phyloP scores from a whole-genome alignment of 2,113 vertebrate species.

The Nyctereutes procyonoides region DNA sequence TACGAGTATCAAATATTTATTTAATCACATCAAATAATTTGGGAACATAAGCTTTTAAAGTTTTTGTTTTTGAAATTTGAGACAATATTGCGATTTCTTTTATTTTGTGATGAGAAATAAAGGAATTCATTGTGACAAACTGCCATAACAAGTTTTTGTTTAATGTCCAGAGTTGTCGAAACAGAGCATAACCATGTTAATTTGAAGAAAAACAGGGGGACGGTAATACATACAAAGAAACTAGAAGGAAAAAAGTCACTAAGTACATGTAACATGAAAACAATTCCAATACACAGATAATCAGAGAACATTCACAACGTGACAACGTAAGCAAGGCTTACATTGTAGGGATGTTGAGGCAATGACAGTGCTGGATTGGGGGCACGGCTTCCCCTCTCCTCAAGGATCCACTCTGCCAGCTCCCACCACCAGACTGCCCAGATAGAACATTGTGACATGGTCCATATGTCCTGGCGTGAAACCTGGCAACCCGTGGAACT shows the following conservation, averaged over 20 bases:
- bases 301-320: background rate
- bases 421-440: background rate
- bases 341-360: fast-evolving
- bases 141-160: slow-evolving; percentile 38
- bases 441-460: background rate
- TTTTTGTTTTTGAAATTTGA: slow-evolving; percentile 17
- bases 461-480: background rate
- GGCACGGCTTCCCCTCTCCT: background rate
- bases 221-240: background rate
- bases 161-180: slow-evolving; percentile 30
- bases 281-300: background rate
- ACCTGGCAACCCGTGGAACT: background rate
- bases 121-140: background rate
- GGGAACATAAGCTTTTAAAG: background rate
- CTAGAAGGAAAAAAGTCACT: background rate
- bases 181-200: background rate
- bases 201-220: slow-evolving; percentile 39
- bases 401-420: fast-evolving
- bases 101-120: slow-evolving; percentile 2
- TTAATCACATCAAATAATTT: background rate
- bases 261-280: background rate
- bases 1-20: background rate
- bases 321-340: fast-evolving
- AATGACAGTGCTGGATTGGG: fast-evolving
- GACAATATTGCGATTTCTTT: slow-evolving; percentile 33